Base-by-base conservation (phyloP, 2,888 invertebrate genomes). In the Agrotis clavis region DNA sequence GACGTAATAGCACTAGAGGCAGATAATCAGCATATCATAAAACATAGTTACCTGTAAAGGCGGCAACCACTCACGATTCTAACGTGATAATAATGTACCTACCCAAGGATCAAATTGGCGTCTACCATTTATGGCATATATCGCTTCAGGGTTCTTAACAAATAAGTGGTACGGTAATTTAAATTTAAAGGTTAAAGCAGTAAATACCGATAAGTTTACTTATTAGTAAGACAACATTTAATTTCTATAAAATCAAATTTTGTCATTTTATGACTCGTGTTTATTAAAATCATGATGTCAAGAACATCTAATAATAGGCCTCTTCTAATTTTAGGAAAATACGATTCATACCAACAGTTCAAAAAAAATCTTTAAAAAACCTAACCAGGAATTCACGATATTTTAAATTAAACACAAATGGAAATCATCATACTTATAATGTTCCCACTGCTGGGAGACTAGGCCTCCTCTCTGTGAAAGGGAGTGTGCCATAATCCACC, bases 41-140 rank as follows among this genome's bases (percentile, higher is more conserved):
- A 53, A 61, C 61, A 74, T 21, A 53, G 21, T 63, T 51, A 79
- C 21, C 47, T 64, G 19, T 54, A 48, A 56, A 69, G 51, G 64
- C 45, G 60, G 19, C 41, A 59, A 54, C 65, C 16, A 53, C 76
- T 85, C 80, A 83, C 81, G 83, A 85, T 80, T 81, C 70, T 77
- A 83, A 83, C 64, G 70, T 81, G 72, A 84, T 84, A 78, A 84
- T 82, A 77, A 69, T 30, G 61, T 67, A 77, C 7, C 65, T 67
- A 77, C 7, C 65, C 62, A 79, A 67, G 62, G 41, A 59, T 72
- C 67, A 83, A 83, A 84, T 83, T 85, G 67, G 57, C 57, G 47
- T 78, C 67, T 67, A 66, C 73, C 76, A 74, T 74, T 76, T 69
- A 79, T 64, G 76, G 74, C 59, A 79, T 19, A 74, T 66, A 70